Base-by-base conservation (phyloP, 2,113 vertebrate species). In the Acrocephalus arundinaceus region DNA sequence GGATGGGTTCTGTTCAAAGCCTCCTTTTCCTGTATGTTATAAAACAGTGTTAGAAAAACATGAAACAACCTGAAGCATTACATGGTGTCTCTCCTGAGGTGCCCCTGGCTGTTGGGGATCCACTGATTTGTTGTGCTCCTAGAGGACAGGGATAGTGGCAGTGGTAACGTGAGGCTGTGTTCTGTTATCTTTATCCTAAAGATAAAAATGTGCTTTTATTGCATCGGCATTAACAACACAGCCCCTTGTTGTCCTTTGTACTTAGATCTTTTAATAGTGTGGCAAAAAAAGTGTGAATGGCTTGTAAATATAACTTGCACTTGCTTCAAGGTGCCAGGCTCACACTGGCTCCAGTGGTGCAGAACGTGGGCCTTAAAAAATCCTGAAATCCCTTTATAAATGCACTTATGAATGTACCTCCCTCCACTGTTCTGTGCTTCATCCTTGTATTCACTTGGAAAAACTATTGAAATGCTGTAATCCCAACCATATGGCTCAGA, bases 31-130 rank as follows among this genome's bases (percentile, higher is more conserved):
- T 89, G 55, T 70, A 13, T 63, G 59, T 90, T 96, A 70, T 54
- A 66, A 87, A 97, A 79, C 52, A 83, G 13, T 39, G n/a, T 59
- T 71, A 75, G 15, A 75, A 86, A 88, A 96, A 43, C 85, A 85
- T 28, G 22, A 77, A 93, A 93, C 59, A 86, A 52, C 19, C 41
- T 48, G 0, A 57, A 54, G 35, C 17, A 49, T 66, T 91, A 68
- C 76, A 37, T 45, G 78, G 20, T 68, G 54, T 75, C 12, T 61
- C 33, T 80, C 9, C 10, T 8, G 58, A 76, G 72, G 68, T 30
- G 71, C 75, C 54, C 13, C 27, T 82, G 58, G 39, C 74, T 90
- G 33, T 24, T 80, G 11, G 30, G 20, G 46, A 72, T 48, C 33
- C 43, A 8, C 46, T 35, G 55, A 21, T 59, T 8, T 25, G 7